phyloP scores from a whole-genome alignment of 2,797 vertebrate genomes.

The Coluber constrictor region DNA sequence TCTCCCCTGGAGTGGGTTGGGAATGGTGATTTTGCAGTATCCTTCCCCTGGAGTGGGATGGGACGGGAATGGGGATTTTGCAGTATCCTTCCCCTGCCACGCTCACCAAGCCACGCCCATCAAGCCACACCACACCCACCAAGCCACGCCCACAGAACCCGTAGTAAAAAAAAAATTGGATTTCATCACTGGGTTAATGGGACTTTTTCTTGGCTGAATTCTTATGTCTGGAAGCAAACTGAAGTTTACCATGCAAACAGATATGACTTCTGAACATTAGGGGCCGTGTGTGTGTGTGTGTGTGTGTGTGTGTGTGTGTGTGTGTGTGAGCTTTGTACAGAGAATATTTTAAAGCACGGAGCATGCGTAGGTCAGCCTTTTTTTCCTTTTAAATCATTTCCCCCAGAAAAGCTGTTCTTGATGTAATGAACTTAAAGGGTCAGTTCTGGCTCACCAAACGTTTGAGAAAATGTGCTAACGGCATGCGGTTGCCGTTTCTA shows the following conservation, averaged over 20 bases:
- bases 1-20: no score
- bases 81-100: no score
- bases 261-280: slow-evolving; percentile 31
- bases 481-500: slow-evolving; percentile 25
- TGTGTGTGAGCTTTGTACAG: fast-evolving
- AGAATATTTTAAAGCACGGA: background rate
- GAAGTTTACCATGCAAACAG: slow-evolving; percentile 22
- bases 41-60: no score
- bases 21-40: no score
- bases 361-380: no score
- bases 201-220: slow-evolving; percentile 27
- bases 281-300: background rate
- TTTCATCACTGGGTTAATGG: background rate
- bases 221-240: slow-evolving; percentile 39
- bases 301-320: background rate
- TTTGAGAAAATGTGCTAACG: slow-evolving; percentile 32
- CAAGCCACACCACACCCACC: no score
- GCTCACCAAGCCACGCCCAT: no score
- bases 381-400: background rate
- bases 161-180: no score
- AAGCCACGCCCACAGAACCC: no score
- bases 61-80: no score
- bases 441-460: slow-evolving; percentile 17
- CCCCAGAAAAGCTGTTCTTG: slow-evolving; percentile 21
- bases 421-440: slow-evolving; percentile 34